These are phyloP conservation scores for Mionectes macconnelli DNA, from an alignment of 2,113 vertebrate genomes.

Conservation along the genomic window DNA sequence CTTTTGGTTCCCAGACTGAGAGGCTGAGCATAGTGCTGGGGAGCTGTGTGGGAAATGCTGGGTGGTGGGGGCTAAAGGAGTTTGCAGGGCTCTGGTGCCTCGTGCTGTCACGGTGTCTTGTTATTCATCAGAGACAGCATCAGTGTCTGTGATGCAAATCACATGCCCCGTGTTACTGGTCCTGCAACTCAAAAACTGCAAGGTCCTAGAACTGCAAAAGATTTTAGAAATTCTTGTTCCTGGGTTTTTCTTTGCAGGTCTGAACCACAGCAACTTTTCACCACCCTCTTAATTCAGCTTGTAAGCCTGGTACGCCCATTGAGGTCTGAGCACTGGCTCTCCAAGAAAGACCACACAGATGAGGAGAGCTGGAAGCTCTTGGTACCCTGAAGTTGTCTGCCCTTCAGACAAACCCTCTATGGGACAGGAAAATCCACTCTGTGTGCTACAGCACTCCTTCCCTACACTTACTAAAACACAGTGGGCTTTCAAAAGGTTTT, in stretches of 20 bases:
- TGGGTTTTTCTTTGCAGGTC: neutral
- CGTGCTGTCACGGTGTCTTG: neutral
- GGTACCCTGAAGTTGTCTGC: neutral
- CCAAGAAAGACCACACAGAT: neutral
- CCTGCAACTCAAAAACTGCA: neutral
- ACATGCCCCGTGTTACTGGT: fast-evolving
- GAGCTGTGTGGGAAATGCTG: neutral
- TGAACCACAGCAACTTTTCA: neutral
- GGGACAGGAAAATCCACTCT: neutral
- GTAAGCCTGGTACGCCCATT: neutral
- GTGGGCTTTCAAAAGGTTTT: neutral
- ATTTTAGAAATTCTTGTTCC: neutral
- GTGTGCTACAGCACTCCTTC: neutral
- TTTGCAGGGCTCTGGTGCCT: neutral
- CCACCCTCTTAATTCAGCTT: neutral
- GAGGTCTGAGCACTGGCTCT: neutral
- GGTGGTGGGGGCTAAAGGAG: neutral
- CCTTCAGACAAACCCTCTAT: neutral
- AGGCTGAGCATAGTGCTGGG: fast-evolving
- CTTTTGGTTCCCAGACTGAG: neutral
- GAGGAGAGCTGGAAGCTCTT: neutral
- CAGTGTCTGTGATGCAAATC: neutral
- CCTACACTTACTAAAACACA: neutral
- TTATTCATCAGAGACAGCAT: neutral
- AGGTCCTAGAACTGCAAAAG: neutral